These are phyloP conservation scores for Gymnothorax reevesii DNA, from an alignment of 2,797 vertebrate species.

Conservation along the genomic window DNA sequence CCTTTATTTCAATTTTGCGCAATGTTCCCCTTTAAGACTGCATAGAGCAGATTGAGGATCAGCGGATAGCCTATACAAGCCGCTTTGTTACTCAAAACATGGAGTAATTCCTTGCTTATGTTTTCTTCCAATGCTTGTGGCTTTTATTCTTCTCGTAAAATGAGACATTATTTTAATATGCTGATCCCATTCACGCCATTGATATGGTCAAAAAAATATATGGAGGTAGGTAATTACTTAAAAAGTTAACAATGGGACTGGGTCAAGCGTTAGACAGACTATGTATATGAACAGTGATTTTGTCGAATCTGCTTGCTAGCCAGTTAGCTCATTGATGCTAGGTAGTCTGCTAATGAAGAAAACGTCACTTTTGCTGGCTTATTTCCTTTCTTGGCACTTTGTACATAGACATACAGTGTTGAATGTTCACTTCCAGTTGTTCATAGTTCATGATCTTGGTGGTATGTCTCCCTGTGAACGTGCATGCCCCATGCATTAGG, in stretches of 20 bases:
- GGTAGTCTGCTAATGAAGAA: background rate
- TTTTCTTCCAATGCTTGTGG: background rate
- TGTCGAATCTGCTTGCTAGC: background rate
- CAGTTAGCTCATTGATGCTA: background rate
- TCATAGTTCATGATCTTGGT: background rate
- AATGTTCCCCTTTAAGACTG: background rate
- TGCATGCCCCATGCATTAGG: background rate
- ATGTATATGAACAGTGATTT: background rate
- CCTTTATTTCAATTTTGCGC: background rate
- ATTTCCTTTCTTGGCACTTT: background rate
- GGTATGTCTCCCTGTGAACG: background rate
- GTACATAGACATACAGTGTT: no score
- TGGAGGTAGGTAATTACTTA: background rate
- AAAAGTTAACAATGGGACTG: background rate
- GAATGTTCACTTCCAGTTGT: no score
- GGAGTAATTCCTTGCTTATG: background rate
- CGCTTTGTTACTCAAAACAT: background rate
- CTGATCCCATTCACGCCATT: background rate
- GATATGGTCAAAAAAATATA: no score
- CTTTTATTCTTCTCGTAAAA: background rate
- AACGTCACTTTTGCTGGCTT: background rate
- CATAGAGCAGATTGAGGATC: background rate
- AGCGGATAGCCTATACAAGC: background rate
- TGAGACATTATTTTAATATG: background rate
- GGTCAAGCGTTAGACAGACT: background rate